Conservation (phyloP, 2,888 invertebrate genomes). For the Drosophila subquinaria region DNA sequence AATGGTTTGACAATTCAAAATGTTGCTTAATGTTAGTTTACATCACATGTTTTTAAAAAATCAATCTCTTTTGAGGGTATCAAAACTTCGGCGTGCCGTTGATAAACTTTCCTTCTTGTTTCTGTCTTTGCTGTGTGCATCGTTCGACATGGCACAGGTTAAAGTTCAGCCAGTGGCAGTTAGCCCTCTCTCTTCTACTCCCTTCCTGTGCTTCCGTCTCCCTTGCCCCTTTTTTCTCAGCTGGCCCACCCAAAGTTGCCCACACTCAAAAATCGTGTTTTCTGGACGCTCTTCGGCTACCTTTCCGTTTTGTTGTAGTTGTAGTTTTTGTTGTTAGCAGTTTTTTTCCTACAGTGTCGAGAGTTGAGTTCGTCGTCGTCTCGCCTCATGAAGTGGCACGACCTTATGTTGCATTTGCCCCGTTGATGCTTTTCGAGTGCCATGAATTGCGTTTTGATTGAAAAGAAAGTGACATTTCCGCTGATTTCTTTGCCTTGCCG, state of each 20-base stretch:
- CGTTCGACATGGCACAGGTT: slow-evolving; percentile 52
- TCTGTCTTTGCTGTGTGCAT: slow-evolving; percentile 14
- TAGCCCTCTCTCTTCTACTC: slow-evolving; percentile 28
- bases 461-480: slow-evolving; percentile 82
- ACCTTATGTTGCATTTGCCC: slow-evolving; percentile 52
- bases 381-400: slow-evolving; percentile 59
- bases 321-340: slow-evolving; percentile 27
- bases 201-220: not conserved
- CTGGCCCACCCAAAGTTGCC: slow-evolving; percentile 48
- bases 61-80: not conserved
- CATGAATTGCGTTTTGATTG: slow-evolving; percentile 82
- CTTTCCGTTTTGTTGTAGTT: slow-evolving; percentile 58
- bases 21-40: too few relatives aligned
- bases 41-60: too few relatives aligned
- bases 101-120: slow-evolving; percentile 6
- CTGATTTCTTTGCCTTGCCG: slow-evolving; percentile 67
- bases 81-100: not conserved
- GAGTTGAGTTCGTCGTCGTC: slow-evolving; percentile 24
- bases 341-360: slow-evolving; percentile 36
- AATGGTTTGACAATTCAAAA: too few relatives aligned
- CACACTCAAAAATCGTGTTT: slow-evolving; percentile 72
- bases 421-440: slow-evolving; percentile 66
- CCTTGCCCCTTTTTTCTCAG: not conserved
- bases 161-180: slow-evolving; percentile 75
- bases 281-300: slow-evolving; percentile 49